Conservation (phyloP, 2,888 invertebrate species). For the Caenorhabditis afra region DNA sequence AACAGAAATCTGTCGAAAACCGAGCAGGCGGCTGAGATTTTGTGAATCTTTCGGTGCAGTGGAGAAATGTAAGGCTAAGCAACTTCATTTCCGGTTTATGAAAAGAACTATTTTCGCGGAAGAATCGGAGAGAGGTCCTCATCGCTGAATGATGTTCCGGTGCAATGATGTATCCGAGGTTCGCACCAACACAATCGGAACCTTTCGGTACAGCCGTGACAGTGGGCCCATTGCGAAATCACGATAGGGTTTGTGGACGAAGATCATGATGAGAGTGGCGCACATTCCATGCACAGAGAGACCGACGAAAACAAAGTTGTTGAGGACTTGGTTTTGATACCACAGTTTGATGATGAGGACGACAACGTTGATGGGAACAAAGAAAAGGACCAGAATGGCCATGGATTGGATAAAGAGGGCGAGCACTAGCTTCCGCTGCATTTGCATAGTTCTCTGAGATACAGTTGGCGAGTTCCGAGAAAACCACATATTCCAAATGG, state of each 20-base stretch:
- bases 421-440: not conserved
- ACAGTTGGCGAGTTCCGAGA: not conserved
- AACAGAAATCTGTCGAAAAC: too few species aligned
- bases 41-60: too few species aligned
- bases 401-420: slow-evolving; percentile 1
- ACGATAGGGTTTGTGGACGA: slow-evolving; percentile 10
- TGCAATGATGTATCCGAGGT: too few species aligned
- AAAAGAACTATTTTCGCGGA: too few species aligned
- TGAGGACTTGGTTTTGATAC: slow-evolving; percentile 8
- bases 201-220: too few species aligned
- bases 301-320: slow-evolving; percentile 11
- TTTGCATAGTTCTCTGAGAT: not conserved
- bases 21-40: too few species aligned
- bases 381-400: not conserved
- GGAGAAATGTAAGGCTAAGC: too few species aligned
- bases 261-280: slow-evolving; percentile 4
- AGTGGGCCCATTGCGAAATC: not conserved
- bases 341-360: not conserved
- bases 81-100: too few species aligned
- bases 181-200: too few species aligned
- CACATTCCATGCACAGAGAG: slow-evolving; percentile 4
- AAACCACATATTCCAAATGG: not conserved
- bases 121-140: too few species aligned
- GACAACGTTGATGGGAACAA: not conserved
- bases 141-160: too few species aligned